phyloP scores from a whole-genome alignment of 2,888 invertebrate genomes.

The Hartigia nigra region DNA sequence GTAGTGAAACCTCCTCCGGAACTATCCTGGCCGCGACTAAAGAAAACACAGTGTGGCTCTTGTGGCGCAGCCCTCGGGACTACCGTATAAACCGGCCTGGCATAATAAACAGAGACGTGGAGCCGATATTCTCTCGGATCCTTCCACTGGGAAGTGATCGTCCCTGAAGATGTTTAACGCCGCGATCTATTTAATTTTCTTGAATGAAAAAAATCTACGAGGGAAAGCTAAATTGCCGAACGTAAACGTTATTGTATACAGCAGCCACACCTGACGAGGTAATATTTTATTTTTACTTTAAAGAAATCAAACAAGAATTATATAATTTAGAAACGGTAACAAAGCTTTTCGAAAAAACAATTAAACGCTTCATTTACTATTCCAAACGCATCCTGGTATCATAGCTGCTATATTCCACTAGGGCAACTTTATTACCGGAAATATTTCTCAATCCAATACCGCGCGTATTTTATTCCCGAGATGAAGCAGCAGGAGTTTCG shows the following conservation, averaged over 20 bases:
- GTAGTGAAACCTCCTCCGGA: background rate
- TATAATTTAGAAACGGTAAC: background rate
- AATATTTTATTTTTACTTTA: background rate
- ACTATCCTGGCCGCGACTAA: background rate
- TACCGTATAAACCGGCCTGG: conserved; percentile 7
- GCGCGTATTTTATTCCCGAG: background rate
- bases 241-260: background rate
- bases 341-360: background rate
- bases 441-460: background rate
- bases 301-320: background rate
- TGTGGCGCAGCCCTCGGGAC: background rate
- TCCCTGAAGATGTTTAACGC: background rate
- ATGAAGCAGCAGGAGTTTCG: background rate
- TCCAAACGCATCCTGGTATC: background rate
- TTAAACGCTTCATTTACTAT: background rate
- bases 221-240: background rate
- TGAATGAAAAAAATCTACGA: background rate
- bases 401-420: background rate
- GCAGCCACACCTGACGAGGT: background rate
- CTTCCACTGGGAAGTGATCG: background rate
- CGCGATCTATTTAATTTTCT: background rate
- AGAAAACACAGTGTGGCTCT: background rate
- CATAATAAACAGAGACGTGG: conserved; percentile 1
- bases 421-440: background rate
- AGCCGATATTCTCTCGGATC: background rate